Evolutionary conservation across 2,797 vertebrate genomes (phyloP).

Genomic region (Galaxias olidus): DNA sequence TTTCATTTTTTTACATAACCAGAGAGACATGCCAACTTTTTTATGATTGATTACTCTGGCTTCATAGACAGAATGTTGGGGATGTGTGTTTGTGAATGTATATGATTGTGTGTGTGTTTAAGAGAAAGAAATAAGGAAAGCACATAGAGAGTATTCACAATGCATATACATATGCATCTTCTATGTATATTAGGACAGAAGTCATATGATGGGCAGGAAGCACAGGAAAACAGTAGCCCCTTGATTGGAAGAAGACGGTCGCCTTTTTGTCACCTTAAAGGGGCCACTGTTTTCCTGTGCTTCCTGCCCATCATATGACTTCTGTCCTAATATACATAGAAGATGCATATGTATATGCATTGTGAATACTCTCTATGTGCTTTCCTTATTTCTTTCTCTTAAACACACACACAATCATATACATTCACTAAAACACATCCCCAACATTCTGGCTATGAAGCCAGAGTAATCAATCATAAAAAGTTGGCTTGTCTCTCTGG

Average conservation of each 20-base stretch:
- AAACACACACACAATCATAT: not conserved
- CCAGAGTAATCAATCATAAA: constrained; percentile 68
- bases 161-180: no score
- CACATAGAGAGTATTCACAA: no score
- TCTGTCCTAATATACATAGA: not conserved
- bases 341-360: no score
- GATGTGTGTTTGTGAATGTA: constrained; percentile 2
- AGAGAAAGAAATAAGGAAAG: no score
- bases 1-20: constrained; percentile 25
- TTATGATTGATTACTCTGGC: constrained; percentile 68
- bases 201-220: not conserved
- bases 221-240: no score
- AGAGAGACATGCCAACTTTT: constrained; percentile 30
- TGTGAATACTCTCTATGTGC: no score
- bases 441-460: constrained; percentile 22
- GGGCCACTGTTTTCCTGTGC: not conserved
- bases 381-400: no score
- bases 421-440: constrained; percentile 5
- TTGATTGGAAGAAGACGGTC: no score
- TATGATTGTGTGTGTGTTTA: constrained; percentile 1
- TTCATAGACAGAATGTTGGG: constrained; percentile 23
- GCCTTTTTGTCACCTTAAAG: no score
- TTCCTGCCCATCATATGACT: not conserved
- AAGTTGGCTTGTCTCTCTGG: constrained; percentile 33
- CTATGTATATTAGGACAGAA: not conserved